Evolutionary conservation across 1,140 invertebrate species (phyloP).

Genomic region (Pissodes strobi): DNA sequence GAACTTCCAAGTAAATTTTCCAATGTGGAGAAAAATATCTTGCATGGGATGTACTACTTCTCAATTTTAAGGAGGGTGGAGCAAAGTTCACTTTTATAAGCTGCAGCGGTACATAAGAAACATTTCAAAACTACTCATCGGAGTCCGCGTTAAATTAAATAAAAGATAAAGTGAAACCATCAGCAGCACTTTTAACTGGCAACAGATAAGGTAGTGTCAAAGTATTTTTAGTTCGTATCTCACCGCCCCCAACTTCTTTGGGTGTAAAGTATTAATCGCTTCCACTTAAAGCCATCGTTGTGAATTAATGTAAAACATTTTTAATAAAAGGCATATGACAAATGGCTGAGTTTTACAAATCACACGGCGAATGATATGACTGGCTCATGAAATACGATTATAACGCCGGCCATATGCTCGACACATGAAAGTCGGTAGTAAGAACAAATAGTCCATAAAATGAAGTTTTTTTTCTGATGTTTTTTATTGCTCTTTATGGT

Average conservation of each 20-base stretch:
- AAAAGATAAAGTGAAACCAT: too few species aligned
- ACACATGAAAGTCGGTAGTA: slow-evolving; percentile 31
- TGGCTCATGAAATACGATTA: slow-evolving; percentile 21
- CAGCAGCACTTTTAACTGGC: too few species aligned
- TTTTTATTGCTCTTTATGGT: slow-evolving; percentile 4
- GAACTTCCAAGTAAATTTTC: too few species aligned
- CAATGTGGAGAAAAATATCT: too few species aligned
- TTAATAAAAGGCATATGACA: slow-evolving; percentile 4
- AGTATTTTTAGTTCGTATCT: slow-evolving; percentile 5
- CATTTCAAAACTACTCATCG: too few species aligned
- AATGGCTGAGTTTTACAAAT: slow-evolving; percentile 24
- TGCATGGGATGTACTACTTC: too few species aligned
- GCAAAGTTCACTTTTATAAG: too few species aligned
- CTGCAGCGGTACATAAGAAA: too few species aligned
- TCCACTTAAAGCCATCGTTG: slow-evolving; percentile 13
- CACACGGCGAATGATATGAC: slow-evolving; percentile 25
- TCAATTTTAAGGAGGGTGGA: too few species aligned
- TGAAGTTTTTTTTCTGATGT: slow-evolving; percentile 6
- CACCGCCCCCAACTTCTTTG: neutral
- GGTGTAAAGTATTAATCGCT: neutral
- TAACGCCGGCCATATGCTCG: slow-evolving; percentile 22
- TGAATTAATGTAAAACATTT: slow-evolving; percentile 12
- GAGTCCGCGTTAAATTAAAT: too few species aligned
- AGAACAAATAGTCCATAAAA: slow-evolving; percentile 31
- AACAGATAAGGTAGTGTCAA: neutral